Evolutionary conservation across 53 echinoderm and acorn worm species (phyloP).

Genomic region (Holothuria leucospilota): DNA sequence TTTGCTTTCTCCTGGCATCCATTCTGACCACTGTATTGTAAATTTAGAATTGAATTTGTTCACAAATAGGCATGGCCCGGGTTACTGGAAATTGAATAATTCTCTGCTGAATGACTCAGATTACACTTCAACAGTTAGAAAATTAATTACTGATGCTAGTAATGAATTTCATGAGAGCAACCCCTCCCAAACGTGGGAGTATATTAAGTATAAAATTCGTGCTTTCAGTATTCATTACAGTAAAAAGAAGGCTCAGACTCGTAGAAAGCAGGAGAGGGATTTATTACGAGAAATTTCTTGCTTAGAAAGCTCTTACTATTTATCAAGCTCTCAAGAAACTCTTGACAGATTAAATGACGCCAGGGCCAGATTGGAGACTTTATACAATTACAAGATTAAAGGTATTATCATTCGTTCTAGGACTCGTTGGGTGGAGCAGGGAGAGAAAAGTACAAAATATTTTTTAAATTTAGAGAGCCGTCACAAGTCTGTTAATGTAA

Average conservation of each 20-base stretch:
- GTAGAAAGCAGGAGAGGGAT: not conserved
- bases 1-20: not conserved
- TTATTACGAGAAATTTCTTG: not conserved
- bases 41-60: not conserved
- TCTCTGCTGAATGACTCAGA: too few relatives aligned
- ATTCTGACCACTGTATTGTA: constrained; percentile 35
- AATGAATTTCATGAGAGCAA: not conserved
- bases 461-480: not conserved
- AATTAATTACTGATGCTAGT: too few relatives aligned
- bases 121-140: too few relatives aligned
- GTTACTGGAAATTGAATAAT: not conserved
- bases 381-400: not conserved
- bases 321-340: not conserved
- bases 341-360: not conserved
- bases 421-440: not conserved
- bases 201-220: constrained; percentile 9
- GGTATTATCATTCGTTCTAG: too few relatives aligned
- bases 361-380: too few relatives aligned
- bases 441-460: constrained; percentile 21
- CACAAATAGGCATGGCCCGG: not conserved
- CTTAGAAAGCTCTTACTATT: not conserved
- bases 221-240: not conserved
- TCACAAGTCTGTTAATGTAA: not conserved
- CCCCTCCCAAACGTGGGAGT: not conserved
- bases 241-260: not conserved